Conservation (phyloP, 2,797 vertebrate genomes). For the Ceryle rudis region DNA sequence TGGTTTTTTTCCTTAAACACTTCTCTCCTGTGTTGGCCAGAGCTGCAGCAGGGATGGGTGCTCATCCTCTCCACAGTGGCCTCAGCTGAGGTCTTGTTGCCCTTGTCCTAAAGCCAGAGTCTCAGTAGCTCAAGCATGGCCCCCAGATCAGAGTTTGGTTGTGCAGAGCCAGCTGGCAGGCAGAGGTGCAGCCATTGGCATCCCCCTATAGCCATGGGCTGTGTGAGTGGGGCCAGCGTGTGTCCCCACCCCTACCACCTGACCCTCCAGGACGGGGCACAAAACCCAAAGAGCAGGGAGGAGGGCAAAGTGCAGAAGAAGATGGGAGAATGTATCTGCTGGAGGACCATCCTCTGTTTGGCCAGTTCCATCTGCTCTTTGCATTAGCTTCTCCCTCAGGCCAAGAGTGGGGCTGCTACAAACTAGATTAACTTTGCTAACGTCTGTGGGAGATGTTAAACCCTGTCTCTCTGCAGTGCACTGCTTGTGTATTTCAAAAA, state of each 20-base stretch:
- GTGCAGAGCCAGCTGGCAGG: not conserved
- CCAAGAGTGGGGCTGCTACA: not conserved
- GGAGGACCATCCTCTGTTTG: not conserved
- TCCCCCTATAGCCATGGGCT: not conserved
- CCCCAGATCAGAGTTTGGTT: fast-evolving
- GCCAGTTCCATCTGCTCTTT: not conserved
- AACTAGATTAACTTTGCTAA: not conserved
- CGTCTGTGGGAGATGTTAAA: not conserved
- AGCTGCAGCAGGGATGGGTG: not conserved
- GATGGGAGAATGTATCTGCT: fast-evolving
- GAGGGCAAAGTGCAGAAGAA: fast-evolving
- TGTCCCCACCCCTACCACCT: fast-evolving
- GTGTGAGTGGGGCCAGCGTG: fast-evolving
- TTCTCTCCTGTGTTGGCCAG: not conserved
- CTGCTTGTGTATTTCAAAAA: not conserved
- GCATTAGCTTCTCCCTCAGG: not conserved
- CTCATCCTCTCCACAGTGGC: fast-evolving
- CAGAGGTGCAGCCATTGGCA: fast-evolving
- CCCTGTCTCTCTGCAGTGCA: too few relatives aligned
- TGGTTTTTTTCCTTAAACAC: not conserved
- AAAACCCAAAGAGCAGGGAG: not conserved
- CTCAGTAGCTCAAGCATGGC: not conserved
- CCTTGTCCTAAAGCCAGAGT: not conserved
- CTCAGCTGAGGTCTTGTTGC: fast-evolving
- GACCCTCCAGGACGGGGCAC: fast-evolving